phyloP scores from a whole-genome alignment of 2,888 invertebrate species.

The Drosophila mayaguana region DNA sequence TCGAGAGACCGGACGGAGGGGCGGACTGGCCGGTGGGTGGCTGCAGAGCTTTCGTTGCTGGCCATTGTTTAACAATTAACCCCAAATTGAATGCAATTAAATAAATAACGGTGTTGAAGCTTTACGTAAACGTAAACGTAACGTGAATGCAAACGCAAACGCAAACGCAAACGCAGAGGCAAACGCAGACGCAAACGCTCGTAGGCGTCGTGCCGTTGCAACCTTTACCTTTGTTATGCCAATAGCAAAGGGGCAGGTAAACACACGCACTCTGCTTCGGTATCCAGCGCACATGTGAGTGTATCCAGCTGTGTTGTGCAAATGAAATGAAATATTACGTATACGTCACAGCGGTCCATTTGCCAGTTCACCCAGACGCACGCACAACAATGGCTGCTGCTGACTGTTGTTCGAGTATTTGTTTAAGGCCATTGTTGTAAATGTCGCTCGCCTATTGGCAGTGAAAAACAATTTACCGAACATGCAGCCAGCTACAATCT shows the following conservation, averaged over 20 bases:
- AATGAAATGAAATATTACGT: conserved; percentile 81
- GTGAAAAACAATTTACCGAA: conserved; percentile 52
- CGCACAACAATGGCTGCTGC: conserved; percentile 18
- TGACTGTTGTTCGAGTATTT: conserved; percentile 58
- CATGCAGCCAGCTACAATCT: conserved; percentile 9
- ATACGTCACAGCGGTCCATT: conserved; percentile 79
- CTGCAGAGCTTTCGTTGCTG: conserved; percentile 43
- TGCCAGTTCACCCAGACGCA: conserved; percentile 41
- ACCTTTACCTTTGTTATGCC: conserved; percentile 42
- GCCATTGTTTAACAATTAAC: conserved; percentile 82
- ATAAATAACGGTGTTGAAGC: conserved; percentile 82
- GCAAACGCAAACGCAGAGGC: neutral
- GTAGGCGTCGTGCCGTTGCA: conserved; percentile 67
- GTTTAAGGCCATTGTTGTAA: conserved; percentile 74
- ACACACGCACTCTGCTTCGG: conserved; percentile 24
- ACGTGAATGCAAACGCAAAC: conserved; percentile 55
- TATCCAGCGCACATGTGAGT: conserved; percentile 16
- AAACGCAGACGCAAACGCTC: conserved; percentile 59
- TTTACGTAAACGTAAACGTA: conserved; percentile 63
- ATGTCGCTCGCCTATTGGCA: conserved; percentile 44
- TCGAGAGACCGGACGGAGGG: neutral
- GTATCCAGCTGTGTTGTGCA: conserved; percentile 49
- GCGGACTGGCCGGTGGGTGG: neutral
- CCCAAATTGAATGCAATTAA: conserved; percentile 82
- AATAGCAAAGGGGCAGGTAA: conserved; percentile 41